These are phyloP conservation scores for Clarias platycephalus DNA, from an alignment of 2,797 vertebrate genomes.

Conservation along the genomic window DNA sequence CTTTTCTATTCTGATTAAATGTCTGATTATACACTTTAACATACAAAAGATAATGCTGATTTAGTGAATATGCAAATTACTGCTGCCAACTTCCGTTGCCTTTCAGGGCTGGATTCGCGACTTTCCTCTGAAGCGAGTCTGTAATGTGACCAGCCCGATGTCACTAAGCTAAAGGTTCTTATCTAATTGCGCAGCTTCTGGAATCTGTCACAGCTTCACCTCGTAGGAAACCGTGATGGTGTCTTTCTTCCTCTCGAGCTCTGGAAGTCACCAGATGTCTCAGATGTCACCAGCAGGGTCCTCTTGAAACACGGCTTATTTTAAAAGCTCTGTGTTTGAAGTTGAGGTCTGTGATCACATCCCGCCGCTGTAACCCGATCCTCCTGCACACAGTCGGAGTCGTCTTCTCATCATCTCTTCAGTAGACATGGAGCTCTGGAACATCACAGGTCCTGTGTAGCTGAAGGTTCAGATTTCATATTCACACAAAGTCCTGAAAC, in stretches of 20 bases:
- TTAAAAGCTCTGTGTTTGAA: neutral
- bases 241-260: neutral
- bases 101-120: too few species aligned
- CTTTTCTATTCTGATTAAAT: neutral
- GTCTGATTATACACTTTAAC: neutral
- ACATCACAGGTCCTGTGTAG: neutral
- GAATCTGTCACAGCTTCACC: neutral
- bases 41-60: neutral
- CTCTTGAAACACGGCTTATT: neutral
- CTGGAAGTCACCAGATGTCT: neutral
- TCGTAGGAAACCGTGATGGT: neutral
- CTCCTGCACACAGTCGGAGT: neutral
- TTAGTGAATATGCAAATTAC: neutral
- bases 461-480: neutral
- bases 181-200: neutral
- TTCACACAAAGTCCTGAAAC: neutral
- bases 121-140: neutral
- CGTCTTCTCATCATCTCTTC: neutral
- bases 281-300: neutral
- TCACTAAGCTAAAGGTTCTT: neutral
- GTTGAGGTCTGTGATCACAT: neutral
- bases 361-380: neutral
- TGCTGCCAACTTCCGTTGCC: neutral
- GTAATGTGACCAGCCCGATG: neutral
- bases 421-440: neutral